Percentiles rank a stretch among this genome's conserved stretches.
Conservation (phyloP, 37 sponge, comb jelly and placozoan genomes). For the Theonella swinhoei region DNA sequence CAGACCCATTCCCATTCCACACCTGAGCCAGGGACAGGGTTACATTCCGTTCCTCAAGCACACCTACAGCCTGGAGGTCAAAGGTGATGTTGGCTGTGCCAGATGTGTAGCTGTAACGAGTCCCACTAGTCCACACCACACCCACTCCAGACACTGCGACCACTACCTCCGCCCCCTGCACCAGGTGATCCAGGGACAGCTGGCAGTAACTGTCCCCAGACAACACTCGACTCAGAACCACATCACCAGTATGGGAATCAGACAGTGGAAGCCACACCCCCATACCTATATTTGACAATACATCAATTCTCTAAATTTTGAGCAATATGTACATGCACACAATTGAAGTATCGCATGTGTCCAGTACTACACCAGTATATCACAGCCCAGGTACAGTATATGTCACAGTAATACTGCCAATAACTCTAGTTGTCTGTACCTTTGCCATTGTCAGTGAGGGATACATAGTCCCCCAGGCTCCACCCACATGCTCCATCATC, state of each 20-base stretch:
- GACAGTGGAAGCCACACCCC: not conserved
- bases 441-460: too few relatives aligned
- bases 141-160: not conserved
- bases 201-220: not conserved
- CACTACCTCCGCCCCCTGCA: not conserved
- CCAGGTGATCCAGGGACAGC: not conserved
- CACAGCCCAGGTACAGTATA: too few relatives aligned
- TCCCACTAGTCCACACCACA: not conserved
- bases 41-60: not conserved
- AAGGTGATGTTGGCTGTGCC: not conserved
- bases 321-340: too few relatives aligned
- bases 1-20: not conserved
- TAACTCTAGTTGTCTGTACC: too few relatives aligned
- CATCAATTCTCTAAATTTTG: too few relatives aligned
- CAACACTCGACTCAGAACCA: not conserved
- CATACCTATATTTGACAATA: not conserved
- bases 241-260: not conserved
- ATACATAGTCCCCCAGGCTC: not conserved
- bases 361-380: too few relatives aligned
- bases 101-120: not conserved
- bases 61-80: not conserved
- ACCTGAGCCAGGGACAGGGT: not conserved
- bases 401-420: too few relatives aligned
- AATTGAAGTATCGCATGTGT: too few relatives aligned
- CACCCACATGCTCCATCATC: conserved; percentile 13